Evolutionary conservation across 2,797 vertebrate species (phyloP), one percentile per base, ranked within the genome.

Genomic region (Astyanax mexicanus): DNA sequence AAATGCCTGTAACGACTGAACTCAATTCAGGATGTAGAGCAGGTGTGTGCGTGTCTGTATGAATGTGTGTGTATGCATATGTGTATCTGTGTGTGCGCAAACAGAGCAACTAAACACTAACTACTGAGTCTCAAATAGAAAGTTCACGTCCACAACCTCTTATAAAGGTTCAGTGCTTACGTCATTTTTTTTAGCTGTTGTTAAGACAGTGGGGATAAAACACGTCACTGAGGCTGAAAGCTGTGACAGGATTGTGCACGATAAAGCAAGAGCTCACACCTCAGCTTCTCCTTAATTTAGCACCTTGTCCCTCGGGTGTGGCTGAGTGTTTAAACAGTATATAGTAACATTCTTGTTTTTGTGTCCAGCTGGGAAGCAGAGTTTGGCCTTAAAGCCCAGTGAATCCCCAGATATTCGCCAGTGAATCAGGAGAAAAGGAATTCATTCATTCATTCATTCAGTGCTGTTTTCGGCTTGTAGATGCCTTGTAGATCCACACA

Each of bases 331-430:
- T 65, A 75, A 75, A 77, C 68, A 45, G 19, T 37, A 27, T 27
- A 62, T 42, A 8, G 35, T 6, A 54, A 55, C 54, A 61, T 69
- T 69, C 23, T 52, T 58, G 40, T 64, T 66, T 62, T 12, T 3
- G 25, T 64, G 74, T 64, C 47, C 58, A 65, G 47, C 75, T 55
- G 37, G 57, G 58, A 37, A 37, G 38, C 55, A 42, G 19, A 62
- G 23, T n/a, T 15, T 4, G 6, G 58, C 38, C 35, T 55, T 9
- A 10, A 15, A 45, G 51, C 19, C 40, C 64, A 51, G 17, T 58
- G 6, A 45, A 42, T 51, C 38, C 44, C 55, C n/a, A 69, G 35
- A 70, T 61, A 61, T 62, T 61, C 62, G 25, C 37, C 44, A 27
- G 19, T 10, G 4, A 21, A 54, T 11, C 15, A 9, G 42, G 42